phyloP scores from a whole-genome alignment of 2,113 vertebrate species.

The Amblyornis subalaris region DNA sequence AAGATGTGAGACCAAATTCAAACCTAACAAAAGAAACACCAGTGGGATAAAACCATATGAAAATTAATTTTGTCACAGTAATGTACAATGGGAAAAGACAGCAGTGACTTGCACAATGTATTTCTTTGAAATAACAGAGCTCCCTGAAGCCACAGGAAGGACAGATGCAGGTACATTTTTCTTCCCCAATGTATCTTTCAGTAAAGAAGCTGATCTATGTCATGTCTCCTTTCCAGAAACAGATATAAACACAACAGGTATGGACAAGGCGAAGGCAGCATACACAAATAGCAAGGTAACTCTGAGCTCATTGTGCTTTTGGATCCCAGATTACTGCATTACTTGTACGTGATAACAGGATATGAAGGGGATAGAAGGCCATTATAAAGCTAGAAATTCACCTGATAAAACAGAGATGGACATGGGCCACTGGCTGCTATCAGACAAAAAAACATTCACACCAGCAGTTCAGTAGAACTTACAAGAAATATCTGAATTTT shows the following conservation, averaged over 20 bases:
- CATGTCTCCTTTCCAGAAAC: not conserved
- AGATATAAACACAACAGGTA: not conserved
- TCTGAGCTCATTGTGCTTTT: accelerated
- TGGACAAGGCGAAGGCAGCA: not conserved
- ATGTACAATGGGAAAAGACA: not conserved
- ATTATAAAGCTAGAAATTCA: not conserved
- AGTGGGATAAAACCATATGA: not conserved
- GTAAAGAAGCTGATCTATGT: not conserved
- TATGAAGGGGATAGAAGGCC: not conserved
- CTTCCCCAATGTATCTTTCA: not conserved
- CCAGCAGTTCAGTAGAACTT: not conserved
- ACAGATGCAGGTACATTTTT: not conserved
- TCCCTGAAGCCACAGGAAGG: not conserved
- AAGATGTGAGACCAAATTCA: not conserved
- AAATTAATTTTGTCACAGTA: not conserved
- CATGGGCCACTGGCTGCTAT: not conserved
- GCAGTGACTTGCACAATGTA: not conserved
- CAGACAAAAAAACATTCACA: not conserved
- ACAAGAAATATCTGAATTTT: not conserved
- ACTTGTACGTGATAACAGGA: not conserved
- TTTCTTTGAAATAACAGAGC: not conserved
- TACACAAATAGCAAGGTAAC: not conserved
- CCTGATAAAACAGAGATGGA: not conserved
- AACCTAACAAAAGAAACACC: not conserved
- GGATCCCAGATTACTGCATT: not conserved